Conservation (phyloP, 2,888 invertebrate genomes). For the Baccha elongata region DNA sequence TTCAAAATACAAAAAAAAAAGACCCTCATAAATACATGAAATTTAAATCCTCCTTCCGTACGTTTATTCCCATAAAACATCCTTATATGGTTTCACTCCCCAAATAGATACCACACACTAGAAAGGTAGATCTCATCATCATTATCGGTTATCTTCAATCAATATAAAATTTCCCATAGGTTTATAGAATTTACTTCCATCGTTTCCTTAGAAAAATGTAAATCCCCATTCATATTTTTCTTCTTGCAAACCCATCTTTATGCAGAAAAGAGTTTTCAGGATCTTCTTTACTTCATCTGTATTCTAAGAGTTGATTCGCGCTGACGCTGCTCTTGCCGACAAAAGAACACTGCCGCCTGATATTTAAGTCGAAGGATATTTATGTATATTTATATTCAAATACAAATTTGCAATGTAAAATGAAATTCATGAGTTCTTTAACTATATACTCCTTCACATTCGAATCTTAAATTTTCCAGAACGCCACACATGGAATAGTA, state of each 20-base stretch:
- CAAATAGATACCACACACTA: background rate
- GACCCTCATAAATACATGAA: background rate
- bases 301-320: too few species aligned
- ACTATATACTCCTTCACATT: background rate
- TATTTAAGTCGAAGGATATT: too few species aligned
- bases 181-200: slow-evolving; percentile 48
- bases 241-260: too few species aligned
- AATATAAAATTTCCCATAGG: slow-evolving; percentile 49
- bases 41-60: background rate
- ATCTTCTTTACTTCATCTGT: too few species aligned
- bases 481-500: too few species aligned
- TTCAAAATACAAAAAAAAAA: too few species aligned
- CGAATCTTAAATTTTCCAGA: background rate
- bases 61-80: background rate
- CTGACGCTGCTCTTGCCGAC: too few species aligned
- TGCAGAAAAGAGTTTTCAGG: too few species aligned
- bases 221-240: background rate
- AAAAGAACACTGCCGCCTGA: too few species aligned
- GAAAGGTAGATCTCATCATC: slow-evolving; percentile 52
- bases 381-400: slow-evolving; percentile 64
- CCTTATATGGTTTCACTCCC: too few species aligned
- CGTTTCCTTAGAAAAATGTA: slow-evolving; percentile 9
- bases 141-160: slow-evolving; percentile 53
- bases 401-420: slow-evolving; percentile 67
- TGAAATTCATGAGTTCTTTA: slow-evolving; percentile 56